phyloP scores from a whole-genome alignment of 30 jellyfish, hydroid and myxozoan genomes.

The Thelohanellus kitauei region DNA sequence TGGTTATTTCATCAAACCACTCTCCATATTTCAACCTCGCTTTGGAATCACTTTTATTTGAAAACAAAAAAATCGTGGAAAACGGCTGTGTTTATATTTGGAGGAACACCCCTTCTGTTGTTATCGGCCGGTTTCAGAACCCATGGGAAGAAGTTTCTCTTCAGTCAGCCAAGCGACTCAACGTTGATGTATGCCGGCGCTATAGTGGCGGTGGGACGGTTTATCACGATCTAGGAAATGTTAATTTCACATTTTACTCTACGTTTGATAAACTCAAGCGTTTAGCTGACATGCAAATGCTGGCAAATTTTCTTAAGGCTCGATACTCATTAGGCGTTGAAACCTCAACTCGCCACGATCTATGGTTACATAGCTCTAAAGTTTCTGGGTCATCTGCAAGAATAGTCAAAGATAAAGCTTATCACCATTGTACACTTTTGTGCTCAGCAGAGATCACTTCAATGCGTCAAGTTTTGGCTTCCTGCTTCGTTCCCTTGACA shows the following conservation, averaged over 20 bases:
- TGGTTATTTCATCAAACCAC: too few species aligned
- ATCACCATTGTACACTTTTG: conserved; percentile 62
- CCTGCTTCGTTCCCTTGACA: conserved; percentile 10
- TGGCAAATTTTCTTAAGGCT: conserved; percentile 8
- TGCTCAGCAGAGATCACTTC: conserved; percentile 16
- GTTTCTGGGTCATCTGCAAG: conserved; percentile 89
- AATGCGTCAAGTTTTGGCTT: conserved; percentile 5
- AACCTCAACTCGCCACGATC: conserved; percentile 23
- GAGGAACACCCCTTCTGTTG: conserved; percentile 45
- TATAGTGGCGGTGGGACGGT: conserved; percentile 90
- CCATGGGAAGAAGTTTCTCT: conserved; percentile 57
- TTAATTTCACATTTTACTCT: conserved; percentile 43
- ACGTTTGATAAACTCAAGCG: conserved; percentile 11
- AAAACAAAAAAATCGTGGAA: not conserved
- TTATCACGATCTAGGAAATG: conserved; percentile 55
- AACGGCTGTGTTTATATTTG: conserved; percentile 4
- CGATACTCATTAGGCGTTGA: conserved; percentile 2
- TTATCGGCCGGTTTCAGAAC: conserved; percentile 58
- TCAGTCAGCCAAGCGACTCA: conserved; percentile 2
- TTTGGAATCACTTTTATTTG: not conserved
- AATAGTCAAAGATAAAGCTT: conserved; percentile 29
- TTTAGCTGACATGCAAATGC: conserved; percentile 11
- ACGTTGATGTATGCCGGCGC: conserved; percentile 21
- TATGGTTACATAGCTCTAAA: conserved; percentile 10
- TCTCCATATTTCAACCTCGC: not conserved